Percentiles rank a stretch among this genome's conserved stretches.
Evolutionary conservation across 2,888 invertebrate species (phyloP).

Genomic region (Rhagonycha fulva): DNA sequence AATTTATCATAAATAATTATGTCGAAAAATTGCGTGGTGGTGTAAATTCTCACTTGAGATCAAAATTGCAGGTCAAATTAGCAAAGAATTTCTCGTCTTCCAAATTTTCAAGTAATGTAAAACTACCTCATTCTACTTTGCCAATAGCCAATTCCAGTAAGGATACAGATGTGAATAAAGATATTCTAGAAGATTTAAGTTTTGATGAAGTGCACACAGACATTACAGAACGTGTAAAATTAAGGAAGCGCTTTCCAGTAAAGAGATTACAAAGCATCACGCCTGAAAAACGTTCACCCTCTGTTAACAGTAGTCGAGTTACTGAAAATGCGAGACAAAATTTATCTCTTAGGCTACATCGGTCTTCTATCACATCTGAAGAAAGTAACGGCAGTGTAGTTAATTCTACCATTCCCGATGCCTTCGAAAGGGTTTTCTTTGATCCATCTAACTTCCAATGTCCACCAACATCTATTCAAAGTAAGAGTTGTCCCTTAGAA

Average conservation of each 20-base stretch:
- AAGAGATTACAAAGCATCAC: not conserved
- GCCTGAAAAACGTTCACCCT: not conserved
- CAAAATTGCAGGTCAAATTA: conserved; percentile 1
- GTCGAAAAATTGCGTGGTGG: not conserved
- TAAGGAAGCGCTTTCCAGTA: not conserved
- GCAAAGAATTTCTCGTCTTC: not conserved
- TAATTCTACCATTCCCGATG: not conserved
- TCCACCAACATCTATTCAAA: not conserved
- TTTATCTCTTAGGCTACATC: not conserved
- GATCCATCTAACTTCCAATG: not conserved
- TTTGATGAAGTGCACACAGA: not conserved
- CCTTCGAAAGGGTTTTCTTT: not conserved
- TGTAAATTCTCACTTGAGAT: not conserved
- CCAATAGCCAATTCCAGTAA: not conserved
- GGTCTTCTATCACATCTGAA: not conserved
- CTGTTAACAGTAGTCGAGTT: not conserved
- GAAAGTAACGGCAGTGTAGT: not conserved
- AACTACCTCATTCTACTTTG: not conserved
- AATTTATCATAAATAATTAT: conserved; percentile 11
- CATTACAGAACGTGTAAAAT: conserved; percentile 10
- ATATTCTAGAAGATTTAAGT: not conserved
- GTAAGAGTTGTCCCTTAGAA: not conserved
- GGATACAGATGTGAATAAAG: not conserved
- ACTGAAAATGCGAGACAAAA: not conserved
- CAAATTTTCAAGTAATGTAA: not conserved